These are phyloP conservation scores for Linurgus olivaceus DNA, from an alignment of 2,797 vertebrate genomes.

Conservation along the genomic window DNA sequence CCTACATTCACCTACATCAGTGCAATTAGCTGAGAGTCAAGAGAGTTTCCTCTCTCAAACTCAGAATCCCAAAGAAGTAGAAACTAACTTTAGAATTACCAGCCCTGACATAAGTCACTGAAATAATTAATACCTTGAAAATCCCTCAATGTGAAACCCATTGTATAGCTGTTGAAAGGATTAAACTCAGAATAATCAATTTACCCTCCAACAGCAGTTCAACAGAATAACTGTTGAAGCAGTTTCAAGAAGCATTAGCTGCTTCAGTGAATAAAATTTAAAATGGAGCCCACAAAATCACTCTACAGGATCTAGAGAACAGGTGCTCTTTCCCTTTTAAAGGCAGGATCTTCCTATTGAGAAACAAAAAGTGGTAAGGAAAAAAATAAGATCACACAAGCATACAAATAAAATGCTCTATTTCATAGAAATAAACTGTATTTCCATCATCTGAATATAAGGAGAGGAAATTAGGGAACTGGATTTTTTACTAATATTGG, in stretches of 20 bases:
- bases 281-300: neutral
- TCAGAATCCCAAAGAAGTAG: neutral
- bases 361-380: neutral
- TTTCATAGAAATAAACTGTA: neutral
- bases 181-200: neutral
- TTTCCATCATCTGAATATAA: neutral
- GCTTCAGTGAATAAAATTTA: neutral
- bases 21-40: neutral
- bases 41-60: neutral
- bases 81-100: neutral
- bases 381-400: neutral
- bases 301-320: conserved; percentile 20
- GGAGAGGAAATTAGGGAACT: neutral
- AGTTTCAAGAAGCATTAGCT: neutral
- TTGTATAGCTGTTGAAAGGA: neutral
- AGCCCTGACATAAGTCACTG: neutral
- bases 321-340: conserved; percentile 26
- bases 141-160: neutral
- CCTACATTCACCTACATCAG: neutral
- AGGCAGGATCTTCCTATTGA: neutral
- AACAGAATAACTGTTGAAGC: neutral
- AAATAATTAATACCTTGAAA: conserved; percentile 1
- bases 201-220: neutral
- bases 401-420: neutral
- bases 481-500: neutral